Evolutionary conservation across 1,140 invertebrate species (phyloP).

Genomic region (Saccostrea glomerata): DNA sequence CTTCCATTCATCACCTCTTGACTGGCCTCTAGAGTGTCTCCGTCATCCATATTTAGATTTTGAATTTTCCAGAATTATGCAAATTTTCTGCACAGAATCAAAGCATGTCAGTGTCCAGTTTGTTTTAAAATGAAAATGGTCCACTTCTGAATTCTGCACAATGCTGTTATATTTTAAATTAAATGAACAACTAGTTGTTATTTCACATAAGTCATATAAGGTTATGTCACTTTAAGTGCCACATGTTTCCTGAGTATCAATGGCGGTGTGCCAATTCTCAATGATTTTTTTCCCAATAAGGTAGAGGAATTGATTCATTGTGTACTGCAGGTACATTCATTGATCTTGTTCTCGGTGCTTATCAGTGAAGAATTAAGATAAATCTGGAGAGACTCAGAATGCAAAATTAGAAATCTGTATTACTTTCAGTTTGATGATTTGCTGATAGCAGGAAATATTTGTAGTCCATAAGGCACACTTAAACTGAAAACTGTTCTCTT

Average conservation of each 20-base stretch:
- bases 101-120: neutral
- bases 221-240: slow-evolving; percentile 34
- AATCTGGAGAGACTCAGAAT: slow-evolving; percentile 18
- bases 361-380: neutral
- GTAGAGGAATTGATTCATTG: slow-evolving; percentile 23
- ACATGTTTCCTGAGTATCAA: slow-evolving; percentile 23
- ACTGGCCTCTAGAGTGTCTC: neutral
- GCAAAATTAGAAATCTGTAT: neutral
- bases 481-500: neutral
- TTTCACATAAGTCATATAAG: neutral
- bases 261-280: slow-evolving; percentile 14
- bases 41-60: slow-evolving; percentile 21
- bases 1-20: slow-evolving; percentile 14
- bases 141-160: neutral
- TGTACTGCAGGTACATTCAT: slow-evolving; percentile 19
- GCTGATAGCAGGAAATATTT: neutral
- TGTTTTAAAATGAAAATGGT: neutral
- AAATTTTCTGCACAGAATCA: neutral
- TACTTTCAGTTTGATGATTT: slow-evolving; percentile 19
- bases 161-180: neutral
- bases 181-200: neutral
- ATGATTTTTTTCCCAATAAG: slow-evolving; percentile 29
- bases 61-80: slow-evolving; percentile 12
- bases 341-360: slow-evolving; percentile 8
- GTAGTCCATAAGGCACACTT: neutral